Evolutionary conservation across 37 sponge, comb jelly and placozoan species (phyloP).

Genomic region (Ephydatia muelleri): DNA sequence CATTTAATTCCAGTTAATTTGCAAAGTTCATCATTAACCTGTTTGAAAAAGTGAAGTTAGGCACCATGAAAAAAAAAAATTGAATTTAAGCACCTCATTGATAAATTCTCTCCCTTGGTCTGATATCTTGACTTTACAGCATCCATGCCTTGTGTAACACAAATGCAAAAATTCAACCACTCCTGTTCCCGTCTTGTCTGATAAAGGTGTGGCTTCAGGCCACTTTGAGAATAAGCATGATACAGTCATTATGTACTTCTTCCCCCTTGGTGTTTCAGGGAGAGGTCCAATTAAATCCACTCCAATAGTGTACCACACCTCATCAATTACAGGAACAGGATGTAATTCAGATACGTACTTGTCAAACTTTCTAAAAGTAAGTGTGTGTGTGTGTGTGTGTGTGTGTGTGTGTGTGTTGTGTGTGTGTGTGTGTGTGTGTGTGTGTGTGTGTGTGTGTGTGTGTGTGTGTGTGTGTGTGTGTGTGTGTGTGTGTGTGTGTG

Average conservation of each 20-base stretch:
- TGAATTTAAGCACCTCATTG: conserved; percentile 10
- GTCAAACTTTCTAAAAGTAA: conserved; percentile 9
- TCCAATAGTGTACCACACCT: conserved; percentile 38
- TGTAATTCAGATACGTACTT: conserved; percentile 36
- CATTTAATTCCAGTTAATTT: conserved; percentile 18
- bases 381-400: neutral
- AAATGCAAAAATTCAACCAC: conserved; percentile 18
- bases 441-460: conserved; percentile 1
- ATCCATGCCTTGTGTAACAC: conserved; percentile 4
- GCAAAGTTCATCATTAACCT: conserved; percentile 28
- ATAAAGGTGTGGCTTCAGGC: conserved; percentile 36
- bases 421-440: neutral
- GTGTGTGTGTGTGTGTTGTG: too few relatives aligned
- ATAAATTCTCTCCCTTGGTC: conserved; percentile 60
- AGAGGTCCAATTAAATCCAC: conserved; percentile 45
- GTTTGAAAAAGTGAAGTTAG: neutral
- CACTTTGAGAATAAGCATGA: conserved; percentile 37
- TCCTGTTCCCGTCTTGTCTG: conserved; percentile 19
- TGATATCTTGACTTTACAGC: conserved; percentile 15
- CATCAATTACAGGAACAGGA: conserved; percentile 32
- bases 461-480: conserved; percentile 1
- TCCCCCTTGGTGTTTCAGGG: conserved; percentile 30
- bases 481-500: conserved; percentile 1
- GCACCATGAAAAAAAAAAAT: neutral
- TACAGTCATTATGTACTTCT: conserved; percentile 36